Percentiles rank a stretch among this genome's conserved stretches.
These are phyloP conservation scores for Ectemnius continuus DNA, from an alignment of 2,888 invertebrate genomes.

Conservation along the genomic window DNA sequence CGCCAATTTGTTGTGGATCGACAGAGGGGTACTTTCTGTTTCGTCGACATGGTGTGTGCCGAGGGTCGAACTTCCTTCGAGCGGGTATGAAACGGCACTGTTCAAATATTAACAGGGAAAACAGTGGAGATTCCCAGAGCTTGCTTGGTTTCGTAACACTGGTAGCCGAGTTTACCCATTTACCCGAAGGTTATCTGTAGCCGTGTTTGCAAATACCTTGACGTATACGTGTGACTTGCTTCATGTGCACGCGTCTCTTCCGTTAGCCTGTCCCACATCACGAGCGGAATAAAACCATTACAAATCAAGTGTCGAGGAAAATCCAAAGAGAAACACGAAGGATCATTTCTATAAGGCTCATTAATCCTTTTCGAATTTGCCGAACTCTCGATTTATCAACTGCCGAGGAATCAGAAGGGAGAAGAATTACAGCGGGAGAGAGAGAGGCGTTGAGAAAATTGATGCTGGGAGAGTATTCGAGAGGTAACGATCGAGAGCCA, in stretches of 20 bases:
- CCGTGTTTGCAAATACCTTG: constrained; percentile 61
- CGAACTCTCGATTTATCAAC: too few relatives aligned
- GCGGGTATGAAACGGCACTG: constrained; percentile 63
- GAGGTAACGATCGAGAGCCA: constrained; percentile 26
- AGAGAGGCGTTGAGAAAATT: not conserved
- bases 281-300: constrained; percentile 10
- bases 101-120: constrained; percentile 77
- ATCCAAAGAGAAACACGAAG: not conserved
- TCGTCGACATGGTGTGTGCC: too few relatives aligned
- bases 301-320: not conserved
- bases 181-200: constrained; percentile 66
- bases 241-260: constrained; percentile 30
- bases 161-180: constrained; percentile 73
- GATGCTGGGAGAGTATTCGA: not conserved
- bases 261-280: not conserved
- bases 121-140: constrained; percentile 71
- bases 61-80: constrained; percentile 28
- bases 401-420: too few relatives aligned
- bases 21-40: too few relatives aligned
- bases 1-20: too few relatives aligned
- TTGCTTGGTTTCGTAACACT: constrained; percentile 75
- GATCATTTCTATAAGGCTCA: too few relatives aligned
- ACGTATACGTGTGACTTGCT: constrained; percentile 33
- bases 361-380: too few relatives aligned
- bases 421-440: not conserved